Evolutionary conservation across 2,888 invertebrate species (phyloP).

Genomic region (Brachyptera risi): DNA sequence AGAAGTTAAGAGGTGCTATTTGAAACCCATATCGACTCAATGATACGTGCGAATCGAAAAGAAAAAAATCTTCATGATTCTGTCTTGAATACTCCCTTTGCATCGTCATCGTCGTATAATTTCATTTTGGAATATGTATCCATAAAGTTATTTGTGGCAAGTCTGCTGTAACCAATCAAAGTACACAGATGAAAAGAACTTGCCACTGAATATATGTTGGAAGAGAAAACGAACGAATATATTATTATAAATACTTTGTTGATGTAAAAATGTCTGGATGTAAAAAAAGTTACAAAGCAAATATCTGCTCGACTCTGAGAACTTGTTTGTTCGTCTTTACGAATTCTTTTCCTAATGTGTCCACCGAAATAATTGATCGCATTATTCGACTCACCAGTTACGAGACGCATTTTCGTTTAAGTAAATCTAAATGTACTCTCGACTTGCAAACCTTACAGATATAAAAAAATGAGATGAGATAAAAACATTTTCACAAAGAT

Average conservation of each 20-base stretch:
- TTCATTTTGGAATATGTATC: slow-evolving; percentile 8
- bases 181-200: no score
- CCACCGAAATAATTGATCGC: slow-evolving; percentile 20
- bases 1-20: slow-evolving; percentile 14
- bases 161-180: no score
- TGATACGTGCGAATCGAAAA: slow-evolving; percentile 11
- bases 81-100: neutral
- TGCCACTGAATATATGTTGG: neutral
- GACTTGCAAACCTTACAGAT: no score
- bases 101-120: slow-evolving; percentile 2
- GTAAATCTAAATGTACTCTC: no score
- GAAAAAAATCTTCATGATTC: neutral
- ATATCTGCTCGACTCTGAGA: slow-evolving; percentile 1
- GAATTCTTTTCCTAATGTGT: slow-evolving; percentile 9
- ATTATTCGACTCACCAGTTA: slow-evolving; percentile 1
- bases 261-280: slow-evolving; percentile 8
- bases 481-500: no score
- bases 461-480: no score
- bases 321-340: slow-evolving; percentile 10
- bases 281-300: slow-evolving; percentile 11
- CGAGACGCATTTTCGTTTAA: no score
- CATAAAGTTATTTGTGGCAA: no score
- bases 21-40: slow-evolving; percentile 5
- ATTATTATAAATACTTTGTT: slow-evolving; percentile 14
- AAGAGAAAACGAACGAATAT: slow-evolving; percentile 8